These are phyloP conservation scores for Pristionchus maxplancki DNA, from an alignment of 2,888 invertebrate genomes.

Conservation along the genomic window DNA sequence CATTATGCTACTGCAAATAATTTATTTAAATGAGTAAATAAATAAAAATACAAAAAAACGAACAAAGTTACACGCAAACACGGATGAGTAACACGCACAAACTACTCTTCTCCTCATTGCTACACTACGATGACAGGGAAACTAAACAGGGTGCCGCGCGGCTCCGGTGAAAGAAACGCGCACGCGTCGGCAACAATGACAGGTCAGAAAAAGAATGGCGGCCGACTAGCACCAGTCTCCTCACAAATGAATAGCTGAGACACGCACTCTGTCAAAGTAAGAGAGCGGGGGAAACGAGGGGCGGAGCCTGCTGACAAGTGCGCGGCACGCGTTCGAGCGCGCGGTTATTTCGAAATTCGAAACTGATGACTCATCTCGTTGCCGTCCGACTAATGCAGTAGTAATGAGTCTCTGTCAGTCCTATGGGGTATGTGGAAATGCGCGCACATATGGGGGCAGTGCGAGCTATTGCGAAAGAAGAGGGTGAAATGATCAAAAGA, in stretches of 20 bases:
- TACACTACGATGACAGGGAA: neutral
- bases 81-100: neutral
- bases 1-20: conserved; percentile 1
- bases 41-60: neutral
- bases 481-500: conserved; percentile 3
- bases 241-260: conserved; percentile 36
- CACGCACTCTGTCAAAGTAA: neutral
- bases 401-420: conserved; percentile 22
- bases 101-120: neutral
- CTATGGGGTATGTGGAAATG: conserved; percentile 14
- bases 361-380: neutral
- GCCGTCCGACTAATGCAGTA: neutral
- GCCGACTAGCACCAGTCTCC: conserved; percentile 7
- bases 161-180: neutral
- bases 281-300: neutral
- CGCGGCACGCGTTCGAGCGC: neutral
- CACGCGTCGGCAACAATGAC: conserved; percentile 20
- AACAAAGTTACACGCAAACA: neutral
- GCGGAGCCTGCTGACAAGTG: neutral
- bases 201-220: conserved; percentile 1
- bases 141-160: neutral
- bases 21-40: neutral
- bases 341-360: conserved; percentile 41
- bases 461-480: conserved; percentile 25
- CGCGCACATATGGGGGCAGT: neutral